Conservation (phyloP, 1,140 invertebrate genomes). For the Penaeus japonicus region DNA sequence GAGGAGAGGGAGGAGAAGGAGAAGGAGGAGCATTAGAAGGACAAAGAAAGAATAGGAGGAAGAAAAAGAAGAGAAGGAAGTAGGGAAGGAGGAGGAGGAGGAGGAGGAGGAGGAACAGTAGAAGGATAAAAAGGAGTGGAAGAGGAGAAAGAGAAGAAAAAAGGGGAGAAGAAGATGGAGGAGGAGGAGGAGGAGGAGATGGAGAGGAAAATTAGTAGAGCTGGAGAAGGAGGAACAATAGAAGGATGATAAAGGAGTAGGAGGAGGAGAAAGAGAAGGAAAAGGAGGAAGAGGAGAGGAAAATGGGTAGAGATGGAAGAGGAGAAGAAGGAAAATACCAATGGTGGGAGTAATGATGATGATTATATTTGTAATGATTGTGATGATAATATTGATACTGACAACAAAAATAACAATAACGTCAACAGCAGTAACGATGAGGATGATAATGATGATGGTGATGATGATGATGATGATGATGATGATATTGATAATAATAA, state of each 20-base stretch:
- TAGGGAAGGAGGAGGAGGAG: not conserved
- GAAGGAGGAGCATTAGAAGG: too few relatives aligned
- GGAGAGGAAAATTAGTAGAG: not conserved
- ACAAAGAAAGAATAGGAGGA: too few relatives aligned
- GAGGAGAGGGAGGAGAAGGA: too few relatives aligned
- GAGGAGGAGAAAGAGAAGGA: not conserved
- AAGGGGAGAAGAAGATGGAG: not conserved
- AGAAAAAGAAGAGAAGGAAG: too few relatives aligned
- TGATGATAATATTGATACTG: too few relatives aligned
- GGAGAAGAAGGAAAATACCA: too few relatives aligned
- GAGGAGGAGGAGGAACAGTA: too few relatives aligned
- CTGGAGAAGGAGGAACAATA: not conserved
- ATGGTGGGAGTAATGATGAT: too few relatives aligned
- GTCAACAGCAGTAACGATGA: not conserved
- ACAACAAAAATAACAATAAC: not conserved
- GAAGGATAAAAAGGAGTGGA: not conserved
- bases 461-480: too few relatives aligned
- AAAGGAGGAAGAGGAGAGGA: not conserved
- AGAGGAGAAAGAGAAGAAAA: not conserved
- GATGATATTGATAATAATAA: too few relatives aligned
- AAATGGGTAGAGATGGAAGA: too few relatives aligned
- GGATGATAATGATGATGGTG: not conserved
- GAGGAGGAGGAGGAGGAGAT: not conserved
- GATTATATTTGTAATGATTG: too few relatives aligned
- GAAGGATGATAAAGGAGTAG: not conserved